Evolutionary conservation across 2,113 vertebrate genomes (phyloP).

Genomic region (Nanger granti): DNA sequence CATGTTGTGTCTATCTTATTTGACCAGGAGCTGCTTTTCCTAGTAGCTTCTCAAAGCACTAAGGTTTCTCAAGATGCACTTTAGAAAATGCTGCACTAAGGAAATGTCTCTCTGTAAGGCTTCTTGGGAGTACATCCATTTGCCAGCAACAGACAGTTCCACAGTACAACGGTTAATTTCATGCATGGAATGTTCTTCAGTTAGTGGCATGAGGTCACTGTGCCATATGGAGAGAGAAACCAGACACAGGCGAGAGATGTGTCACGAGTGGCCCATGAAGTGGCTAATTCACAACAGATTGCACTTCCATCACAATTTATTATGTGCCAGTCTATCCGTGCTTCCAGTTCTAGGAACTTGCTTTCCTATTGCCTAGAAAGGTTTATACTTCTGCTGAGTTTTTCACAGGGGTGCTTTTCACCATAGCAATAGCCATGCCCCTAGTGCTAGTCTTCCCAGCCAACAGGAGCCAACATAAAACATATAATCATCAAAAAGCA

Average conservation of each 20-base stretch:
- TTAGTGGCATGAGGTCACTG: background rate
- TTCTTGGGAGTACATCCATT: background rate
- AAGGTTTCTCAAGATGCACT: background rate
- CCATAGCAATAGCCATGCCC: background rate
- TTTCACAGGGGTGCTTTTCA: background rate
- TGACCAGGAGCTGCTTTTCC: background rate
- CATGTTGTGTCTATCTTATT: background rate
- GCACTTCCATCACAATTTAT: background rate
- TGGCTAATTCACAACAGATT: background rate
- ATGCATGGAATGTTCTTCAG: background rate
- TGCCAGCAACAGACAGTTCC: background rate
- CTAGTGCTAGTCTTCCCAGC: background rate
- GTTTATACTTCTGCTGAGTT: background rate
- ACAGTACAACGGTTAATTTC: background rate
- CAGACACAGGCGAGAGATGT: background rate
- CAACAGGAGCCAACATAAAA: background rate
- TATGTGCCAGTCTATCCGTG: background rate
- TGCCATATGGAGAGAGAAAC: background rate
- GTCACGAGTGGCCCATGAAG: background rate
- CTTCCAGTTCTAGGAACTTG: background rate
- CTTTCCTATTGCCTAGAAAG: background rate
- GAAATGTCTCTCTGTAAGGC: background rate
- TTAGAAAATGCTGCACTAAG: background rate
- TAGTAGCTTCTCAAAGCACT: background rate
- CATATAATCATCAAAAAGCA: background rate